Conservation (phyloP, 2,888 invertebrate species). For the Automeris io region DNA sequence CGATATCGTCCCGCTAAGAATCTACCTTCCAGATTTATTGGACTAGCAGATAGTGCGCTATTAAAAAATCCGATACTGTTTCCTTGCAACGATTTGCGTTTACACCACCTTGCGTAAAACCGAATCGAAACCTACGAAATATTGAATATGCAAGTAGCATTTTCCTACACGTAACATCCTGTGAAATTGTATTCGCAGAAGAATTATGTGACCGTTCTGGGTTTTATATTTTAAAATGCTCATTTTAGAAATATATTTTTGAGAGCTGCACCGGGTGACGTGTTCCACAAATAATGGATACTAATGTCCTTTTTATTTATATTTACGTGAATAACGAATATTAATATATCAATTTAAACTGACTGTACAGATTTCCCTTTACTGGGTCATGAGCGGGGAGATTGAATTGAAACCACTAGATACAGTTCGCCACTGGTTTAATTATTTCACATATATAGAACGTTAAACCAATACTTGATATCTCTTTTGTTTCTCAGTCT, state of each 20-base stretch:
- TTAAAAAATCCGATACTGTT: conserved; percentile 63
- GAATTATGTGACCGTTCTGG: background rate
- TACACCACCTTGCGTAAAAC: conserved; percentile 31
- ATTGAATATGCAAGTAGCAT: conserved; percentile 57
- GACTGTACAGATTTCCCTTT: too few relatives aligned
- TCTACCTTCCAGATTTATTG: conserved; percentile 57
- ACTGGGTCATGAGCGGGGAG: too few relatives aligned
- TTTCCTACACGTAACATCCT: conserved; percentile 61
- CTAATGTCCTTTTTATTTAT: too few relatives aligned
- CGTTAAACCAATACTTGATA: too few relatives aligned
- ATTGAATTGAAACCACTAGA: too few relatives aligned
- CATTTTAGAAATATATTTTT: background rate
- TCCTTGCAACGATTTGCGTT: conserved; percentile 31
- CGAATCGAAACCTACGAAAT: conserved; percentile 42
- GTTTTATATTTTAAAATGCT: background rate
- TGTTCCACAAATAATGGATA: too few relatives aligned
- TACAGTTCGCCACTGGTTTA: too few relatives aligned
- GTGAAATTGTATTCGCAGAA: conserved; percentile 48
- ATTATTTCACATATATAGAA: too few relatives aligned
- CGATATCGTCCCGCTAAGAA: conserved; percentile 37
- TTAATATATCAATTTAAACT: too few relatives aligned
- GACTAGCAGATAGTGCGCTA: conserved; percentile 61
- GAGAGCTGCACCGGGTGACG: background rate
- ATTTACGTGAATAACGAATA: too few relatives aligned
- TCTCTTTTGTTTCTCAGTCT: too few relatives aligned